A percentile compares a stretch with the other conserved stretches of the same genome.
Conservation (phyloP, 2,888 invertebrate species). For the Melinopterus prodromus region DNA sequence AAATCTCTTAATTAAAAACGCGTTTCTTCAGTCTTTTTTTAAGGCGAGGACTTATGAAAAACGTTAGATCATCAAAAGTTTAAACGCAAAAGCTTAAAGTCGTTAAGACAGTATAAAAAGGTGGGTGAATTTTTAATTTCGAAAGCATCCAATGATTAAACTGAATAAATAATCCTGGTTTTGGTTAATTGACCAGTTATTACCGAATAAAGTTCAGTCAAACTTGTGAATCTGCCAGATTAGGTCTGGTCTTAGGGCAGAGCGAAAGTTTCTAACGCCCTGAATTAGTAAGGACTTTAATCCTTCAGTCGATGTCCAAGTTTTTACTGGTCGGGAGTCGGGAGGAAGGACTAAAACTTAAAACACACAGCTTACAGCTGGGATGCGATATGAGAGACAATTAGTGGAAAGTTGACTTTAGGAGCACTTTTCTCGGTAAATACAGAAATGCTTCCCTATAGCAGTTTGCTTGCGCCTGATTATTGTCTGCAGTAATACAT, state of each 20-base stretch:
- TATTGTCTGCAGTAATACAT: too few relatives aligned
- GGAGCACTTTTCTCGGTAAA: too few relatives aligned
- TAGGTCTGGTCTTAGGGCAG: background rate
- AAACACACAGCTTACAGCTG: background rate
- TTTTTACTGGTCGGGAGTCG: background rate
- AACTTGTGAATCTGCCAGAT: background rate
- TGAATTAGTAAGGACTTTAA: background rate
- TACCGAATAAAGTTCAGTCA: background rate
- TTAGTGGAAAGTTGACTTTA: too few relatives aligned
- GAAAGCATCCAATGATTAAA: background rate
- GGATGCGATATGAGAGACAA: too few relatives aligned
- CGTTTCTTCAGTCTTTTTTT: background rate
- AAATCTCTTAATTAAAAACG: constrained; percentile 29
- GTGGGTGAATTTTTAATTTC: too few relatives aligned
- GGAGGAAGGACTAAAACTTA: background rate
- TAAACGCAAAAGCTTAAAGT: background rate
- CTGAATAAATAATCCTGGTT: background rate
- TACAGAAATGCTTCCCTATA: too few relatives aligned
- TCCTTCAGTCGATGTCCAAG: background rate
- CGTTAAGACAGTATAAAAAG: too few relatives aligned
- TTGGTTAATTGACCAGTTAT: background rate
- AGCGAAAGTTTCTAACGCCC: background rate
- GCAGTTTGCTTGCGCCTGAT: too few relatives aligned
- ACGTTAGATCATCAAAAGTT: background rate
- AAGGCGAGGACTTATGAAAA: background rate